Conservation (phyloP, 2,888 invertebrate species). For the Balanococcus diminutus region DNA sequence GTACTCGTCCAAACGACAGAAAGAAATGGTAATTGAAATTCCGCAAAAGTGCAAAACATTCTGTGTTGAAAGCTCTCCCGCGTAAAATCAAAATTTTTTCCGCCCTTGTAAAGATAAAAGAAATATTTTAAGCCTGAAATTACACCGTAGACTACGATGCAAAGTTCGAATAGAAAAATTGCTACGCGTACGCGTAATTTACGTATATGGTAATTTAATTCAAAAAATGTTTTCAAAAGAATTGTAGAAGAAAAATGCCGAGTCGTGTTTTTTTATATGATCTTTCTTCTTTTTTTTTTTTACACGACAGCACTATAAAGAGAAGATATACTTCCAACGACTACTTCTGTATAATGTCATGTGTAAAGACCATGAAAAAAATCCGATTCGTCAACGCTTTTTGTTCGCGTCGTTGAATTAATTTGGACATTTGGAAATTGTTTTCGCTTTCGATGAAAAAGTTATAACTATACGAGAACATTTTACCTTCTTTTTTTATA, state of each 20-base stretch:
- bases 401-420: background rate
- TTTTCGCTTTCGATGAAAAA: background rate
- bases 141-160: background rate
- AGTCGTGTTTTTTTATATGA: slow-evolving; percentile 7
- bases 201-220: slow-evolving; percentile 34
- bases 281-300: background rate
- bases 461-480: too few species aligned
- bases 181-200: slow-evolving; percentile 24
- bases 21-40: slow-evolving; percentile 25
- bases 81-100: slow-evolving; percentile 26
- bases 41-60: slow-evolving; percentile 26
- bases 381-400: slow-evolving; percentile 5
- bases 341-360: background rate
- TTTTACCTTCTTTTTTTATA: background rate
- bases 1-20: background rate
- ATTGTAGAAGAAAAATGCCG: background rate
- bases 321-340: background rate
- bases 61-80: background rate
- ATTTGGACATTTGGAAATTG: background rate
- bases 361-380: background rate
- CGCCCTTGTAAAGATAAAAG: slow-evolving; percentile 13
- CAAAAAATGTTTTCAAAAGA: slow-evolving; percentile 6
- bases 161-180: slow-evolving; percentile 16
- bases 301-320: background rate
- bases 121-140: background rate